Conservation (phyloP, 2,113 vertebrate genomes). For the Thomomys bottae region DNA sequence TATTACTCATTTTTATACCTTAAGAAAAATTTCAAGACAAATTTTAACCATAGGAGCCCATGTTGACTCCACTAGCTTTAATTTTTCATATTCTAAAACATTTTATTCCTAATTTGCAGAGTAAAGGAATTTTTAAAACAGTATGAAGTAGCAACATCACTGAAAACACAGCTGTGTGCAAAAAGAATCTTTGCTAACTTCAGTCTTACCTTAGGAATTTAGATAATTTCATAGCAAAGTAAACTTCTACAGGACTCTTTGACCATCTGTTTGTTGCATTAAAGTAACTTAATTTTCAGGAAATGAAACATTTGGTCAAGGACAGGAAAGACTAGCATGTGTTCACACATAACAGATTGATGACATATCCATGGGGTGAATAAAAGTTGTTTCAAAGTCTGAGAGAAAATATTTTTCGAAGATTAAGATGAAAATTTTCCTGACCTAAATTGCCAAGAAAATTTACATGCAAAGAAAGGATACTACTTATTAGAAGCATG, state of each 20-base stretch:
- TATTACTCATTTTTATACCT: constrained; percentile 3
- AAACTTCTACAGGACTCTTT: constrained; percentile 55
- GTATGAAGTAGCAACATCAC: background rate
- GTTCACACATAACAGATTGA: constrained; percentile 78
- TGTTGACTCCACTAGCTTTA: background rate
- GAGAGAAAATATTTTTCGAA: constrained; percentile 66
- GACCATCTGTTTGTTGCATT: constrained; percentile 77
- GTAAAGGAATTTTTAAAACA: constrained; percentile 2
- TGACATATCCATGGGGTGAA: constrained; percentile 65
- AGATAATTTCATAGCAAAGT: constrained; percentile 55
- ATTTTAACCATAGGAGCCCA: background rate
- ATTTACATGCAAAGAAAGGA: constrained; percentile 22
- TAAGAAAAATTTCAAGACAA: constrained; percentile 18
- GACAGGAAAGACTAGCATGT: constrained; percentile 71
- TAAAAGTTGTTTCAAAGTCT: constrained; percentile 51
- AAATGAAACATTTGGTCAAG: constrained; percentile 79
- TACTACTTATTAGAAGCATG: constrained; percentile 9
- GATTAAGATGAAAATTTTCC: constrained; percentile 60
- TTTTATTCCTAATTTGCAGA: constrained; percentile 33
- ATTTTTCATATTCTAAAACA: background rate
- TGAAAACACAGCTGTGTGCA: background rate
- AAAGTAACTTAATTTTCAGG: constrained; percentile 77
- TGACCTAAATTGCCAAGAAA: constrained; percentile 38
- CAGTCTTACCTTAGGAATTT: constrained; percentile 38
- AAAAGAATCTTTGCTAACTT: constrained; percentile 42